A percentile compares a stretch with the other conserved stretches of the same genome.
Evolutionary conservation across 1,140 invertebrate species (phyloP).

Genomic region (Dufourea novaeangliae): DNA sequence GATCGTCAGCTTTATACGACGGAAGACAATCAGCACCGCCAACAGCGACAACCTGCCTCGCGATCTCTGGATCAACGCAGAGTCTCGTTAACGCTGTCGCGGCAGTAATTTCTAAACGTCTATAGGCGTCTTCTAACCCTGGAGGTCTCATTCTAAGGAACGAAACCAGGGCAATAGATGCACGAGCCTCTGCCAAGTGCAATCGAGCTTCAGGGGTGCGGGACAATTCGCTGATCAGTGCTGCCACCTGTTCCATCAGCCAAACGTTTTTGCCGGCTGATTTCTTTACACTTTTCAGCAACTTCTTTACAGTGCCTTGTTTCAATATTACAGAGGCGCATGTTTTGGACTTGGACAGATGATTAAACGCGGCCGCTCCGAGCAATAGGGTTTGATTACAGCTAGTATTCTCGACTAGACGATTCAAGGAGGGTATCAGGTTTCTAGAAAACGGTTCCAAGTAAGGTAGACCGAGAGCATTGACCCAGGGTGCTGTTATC

Average conservation of each 20-base stretch:
- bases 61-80: constrained; percentile 87
- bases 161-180: constrained; percentile 87
- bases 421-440: constrained; percentile 74
- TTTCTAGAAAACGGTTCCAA: constrained; percentile 67
- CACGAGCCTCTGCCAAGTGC: constrained; percentile 84
- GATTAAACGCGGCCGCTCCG: constrained; percentile 86
- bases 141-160: constrained; percentile 88
- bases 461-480: constrained; percentile 75
- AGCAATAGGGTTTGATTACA: constrained; percentile 86
- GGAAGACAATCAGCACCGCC: constrained; percentile 89
- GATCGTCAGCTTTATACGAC: constrained; percentile 85
- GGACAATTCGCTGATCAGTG: constrained; percentile 91
- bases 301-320: constrained; percentile 80
- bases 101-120: constrained; percentile 90
- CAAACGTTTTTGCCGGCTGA: constrained; percentile 77
- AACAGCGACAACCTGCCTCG: constrained; percentile 88
- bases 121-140: constrained; percentile 85
- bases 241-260: constrained; percentile 90
- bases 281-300: constrained; percentile 81
- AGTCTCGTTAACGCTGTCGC: constrained; percentile 92
- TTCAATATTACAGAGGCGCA: constrained; percentile 83
- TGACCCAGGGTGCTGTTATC: constrained; percentile 87
- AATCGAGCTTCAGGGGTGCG: constrained; percentile 84
- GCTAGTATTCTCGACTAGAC: constrained; percentile 81
- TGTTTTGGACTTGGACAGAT: constrained; percentile 80